Evolutionary conservation across 2,888 invertebrate genomes (phyloP).

Genomic region (Rhopalosiphum nymphaeae): DNA sequence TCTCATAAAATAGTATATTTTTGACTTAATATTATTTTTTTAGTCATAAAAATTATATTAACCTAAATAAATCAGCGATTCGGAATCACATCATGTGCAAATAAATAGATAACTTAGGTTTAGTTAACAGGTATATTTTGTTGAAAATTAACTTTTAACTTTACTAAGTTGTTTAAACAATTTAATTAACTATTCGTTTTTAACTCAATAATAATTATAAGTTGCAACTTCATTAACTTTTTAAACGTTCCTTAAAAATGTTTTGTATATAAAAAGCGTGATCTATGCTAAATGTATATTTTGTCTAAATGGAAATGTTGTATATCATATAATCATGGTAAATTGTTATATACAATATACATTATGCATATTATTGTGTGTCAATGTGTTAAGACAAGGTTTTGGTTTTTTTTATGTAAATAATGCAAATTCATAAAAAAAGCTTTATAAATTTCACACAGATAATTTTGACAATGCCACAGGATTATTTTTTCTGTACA

Average conservation of each 20-base stretch:
- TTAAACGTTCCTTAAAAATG: not conserved
- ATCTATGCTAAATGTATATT: not conserved
- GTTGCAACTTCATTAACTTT: not conserved
- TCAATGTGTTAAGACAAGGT: not conserved
- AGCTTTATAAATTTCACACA: not conserved
- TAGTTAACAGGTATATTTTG: not conserved
- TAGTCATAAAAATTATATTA: not conserved
- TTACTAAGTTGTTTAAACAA: not conserved
- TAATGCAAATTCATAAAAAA: not conserved
- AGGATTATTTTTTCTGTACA: not conserved
- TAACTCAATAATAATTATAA: not conserved
- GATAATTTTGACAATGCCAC: not conserved
- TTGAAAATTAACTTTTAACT: not conserved
- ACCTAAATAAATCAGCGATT: not conserved
- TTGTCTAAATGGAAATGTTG: not conserved
- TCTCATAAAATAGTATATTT: not conserved
- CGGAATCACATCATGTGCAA: not conserved
- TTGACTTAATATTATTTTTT: not conserved
- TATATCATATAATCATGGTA: not conserved
- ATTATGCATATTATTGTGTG: not conserved
- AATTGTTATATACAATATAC: not conserved
- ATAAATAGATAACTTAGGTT: not conserved
- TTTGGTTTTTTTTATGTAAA: not conserved
- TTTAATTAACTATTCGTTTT: not conserved
- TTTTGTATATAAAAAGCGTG: not conserved